Base-by-base conservation (phyloP, 2,888 invertebrate genomes). In the Pollenia labialis region DNA sequence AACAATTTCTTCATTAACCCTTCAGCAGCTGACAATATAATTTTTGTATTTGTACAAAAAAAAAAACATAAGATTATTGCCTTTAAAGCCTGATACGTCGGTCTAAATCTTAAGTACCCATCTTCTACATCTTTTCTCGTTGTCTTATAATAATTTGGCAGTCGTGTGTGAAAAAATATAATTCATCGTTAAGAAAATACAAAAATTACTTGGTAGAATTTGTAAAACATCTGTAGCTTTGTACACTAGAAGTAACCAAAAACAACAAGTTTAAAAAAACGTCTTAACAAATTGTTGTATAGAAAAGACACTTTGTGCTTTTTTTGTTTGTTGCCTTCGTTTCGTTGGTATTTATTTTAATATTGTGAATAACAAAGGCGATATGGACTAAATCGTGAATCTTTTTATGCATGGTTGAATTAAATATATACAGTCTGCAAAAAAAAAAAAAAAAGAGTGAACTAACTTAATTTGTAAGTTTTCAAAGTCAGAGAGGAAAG, bases 331-430 rank as follows among this genome's bases (percentile, higher is more conserved):
- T 48, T 60, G 60, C n/a, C 32, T 72, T 48, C 48, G 48, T 32
- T 72, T 48, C 48, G 48, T 56, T 74, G 72, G 40, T 11, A 74
- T 48, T 74, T 56, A 56, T 66, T 81, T 71, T 32, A 23, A 18
- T 71, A 60, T 9, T 80, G 40, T 18, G 42, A 56, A 54, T 32
- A 46, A 62, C 50, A 71, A 83, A 62, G 69, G 62, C 23, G 50
- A 44, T 56, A 12, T 50, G 46, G 40, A 66, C 76, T 58, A 85
- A 85, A 88, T 85, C 88, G 88, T 88, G 85, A 85, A 84, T 68
- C 62, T 84, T 81, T 84, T 81, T 85, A 84, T 85, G 88, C 81
- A 86, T 86, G 84, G 75, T 23, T 86, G 81, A 64, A 68, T 84
- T 79, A 86, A 84, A 56, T 82, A 12, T 74, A 66, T 56, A 18